Evolutionary conservation across 2,797 vertebrate genomes (phyloP).

Genomic region (Macroramphosus scolopax): DNA sequence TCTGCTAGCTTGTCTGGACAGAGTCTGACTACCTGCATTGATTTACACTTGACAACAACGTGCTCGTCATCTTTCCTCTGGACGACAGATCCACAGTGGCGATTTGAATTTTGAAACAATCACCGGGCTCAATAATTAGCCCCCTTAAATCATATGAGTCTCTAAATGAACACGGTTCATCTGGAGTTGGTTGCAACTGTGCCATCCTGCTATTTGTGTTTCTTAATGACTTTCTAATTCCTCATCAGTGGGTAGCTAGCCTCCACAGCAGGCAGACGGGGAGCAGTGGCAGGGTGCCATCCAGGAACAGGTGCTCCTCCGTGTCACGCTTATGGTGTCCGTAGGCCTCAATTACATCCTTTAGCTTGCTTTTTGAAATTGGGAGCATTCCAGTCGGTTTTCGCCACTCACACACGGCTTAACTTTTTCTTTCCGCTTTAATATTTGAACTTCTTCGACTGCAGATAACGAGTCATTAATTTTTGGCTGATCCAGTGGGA

Average conservation of each 20-base stretch:
- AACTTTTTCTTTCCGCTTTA: slow-evolving; percentile 27
- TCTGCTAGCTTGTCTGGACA: no score
- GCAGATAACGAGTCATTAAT: slow-evolving; percentile 1
- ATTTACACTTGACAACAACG: no score
- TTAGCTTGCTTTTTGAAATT: slow-evolving; percentile 56
- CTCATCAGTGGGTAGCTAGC: slow-evolving; percentile 83
- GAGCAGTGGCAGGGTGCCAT: slow-evolving; percentile 74
- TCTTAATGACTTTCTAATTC: slow-evolving; percentile 85
- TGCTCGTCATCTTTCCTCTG: no score
- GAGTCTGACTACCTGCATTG: no score
- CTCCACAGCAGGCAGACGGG: slow-evolving; percentile 82
- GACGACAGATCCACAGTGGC: no score
- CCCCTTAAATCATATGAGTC: slow-evolving; percentile 13
- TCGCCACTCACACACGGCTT: slow-evolving; percentile 18
- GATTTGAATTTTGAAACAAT: no score
- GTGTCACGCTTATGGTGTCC: slow-evolving; percentile 69
- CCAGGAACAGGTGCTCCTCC: slow-evolving; percentile 73
- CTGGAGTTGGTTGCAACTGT: slow-evolving; percentile 54
- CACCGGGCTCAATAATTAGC: no score
- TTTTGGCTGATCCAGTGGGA: neutral
- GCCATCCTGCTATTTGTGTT: slow-evolving; percentile 81
- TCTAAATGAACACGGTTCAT: slow-evolving; percentile 56
- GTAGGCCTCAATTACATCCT: slow-evolving; percentile 69
- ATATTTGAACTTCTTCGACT: slow-evolving; percentile 10
- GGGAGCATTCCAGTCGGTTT: slow-evolving; percentile 34